Percentiles rank a stretch among this genome's conserved stretches.
Conservation (phyloP, 2,113 vertebrate genomes). For the Lophochroa leadbeateri region DNA sequence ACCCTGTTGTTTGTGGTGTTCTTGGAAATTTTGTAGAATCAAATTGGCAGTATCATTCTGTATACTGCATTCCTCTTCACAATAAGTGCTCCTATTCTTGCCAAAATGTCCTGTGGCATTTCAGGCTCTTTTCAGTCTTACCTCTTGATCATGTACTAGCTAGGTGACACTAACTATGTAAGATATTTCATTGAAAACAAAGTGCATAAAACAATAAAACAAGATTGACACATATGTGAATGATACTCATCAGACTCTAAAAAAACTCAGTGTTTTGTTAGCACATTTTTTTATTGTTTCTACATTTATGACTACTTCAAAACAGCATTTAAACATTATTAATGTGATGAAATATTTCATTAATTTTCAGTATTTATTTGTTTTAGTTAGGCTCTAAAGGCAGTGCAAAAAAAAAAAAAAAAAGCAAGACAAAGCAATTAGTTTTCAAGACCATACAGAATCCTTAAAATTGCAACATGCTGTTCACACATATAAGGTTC, state of each 20-base stretch:
- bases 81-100: background rate
- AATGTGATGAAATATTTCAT: background rate
- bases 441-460: too few relatives aligned
- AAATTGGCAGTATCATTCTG: background rate
- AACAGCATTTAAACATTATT: background rate
- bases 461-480: background rate
- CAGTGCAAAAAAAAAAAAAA: too few relatives aligned
- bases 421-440: too few relatives aligned
- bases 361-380: background rate
- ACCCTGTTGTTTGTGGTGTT: background rate
- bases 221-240: background rate
- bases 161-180: background rate
- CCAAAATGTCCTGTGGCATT: background rate
- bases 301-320: background rate
- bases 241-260: background rate
- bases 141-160: background rate
- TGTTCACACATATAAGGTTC: background rate
- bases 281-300: background rate
- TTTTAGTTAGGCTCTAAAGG: too few relatives aligned
- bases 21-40: background rate
- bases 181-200: background rate
- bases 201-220: background rate
- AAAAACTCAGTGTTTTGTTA: background rate
- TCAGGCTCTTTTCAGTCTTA: background rate
- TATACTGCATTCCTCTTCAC: background rate